Evolutionary conservation across 2,113 vertebrate genomes (phyloP).

Genomic region (Platysteira castanea): DNA sequence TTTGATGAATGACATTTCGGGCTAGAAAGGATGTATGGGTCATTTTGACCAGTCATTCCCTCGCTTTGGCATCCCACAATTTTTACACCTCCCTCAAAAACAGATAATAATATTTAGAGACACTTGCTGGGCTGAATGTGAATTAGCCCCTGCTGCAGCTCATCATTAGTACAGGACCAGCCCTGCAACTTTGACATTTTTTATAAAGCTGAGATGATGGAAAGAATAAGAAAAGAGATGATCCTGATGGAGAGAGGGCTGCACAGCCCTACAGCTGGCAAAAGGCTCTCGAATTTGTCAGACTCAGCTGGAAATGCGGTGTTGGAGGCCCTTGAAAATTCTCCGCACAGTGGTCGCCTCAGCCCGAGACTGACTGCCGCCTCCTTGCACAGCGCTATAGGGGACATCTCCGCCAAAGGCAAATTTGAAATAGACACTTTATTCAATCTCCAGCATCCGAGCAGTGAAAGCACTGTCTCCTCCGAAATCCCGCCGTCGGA

Average conservation of each 20-base stretch:
- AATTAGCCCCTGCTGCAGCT: constrained; percentile 90
- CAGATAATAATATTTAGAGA: constrained; percentile 93
- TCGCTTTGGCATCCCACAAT: constrained; percentile 87
- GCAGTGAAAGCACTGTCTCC: constrained; percentile 82
- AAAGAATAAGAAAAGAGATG: constrained; percentile 99
- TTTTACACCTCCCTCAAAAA: constrained; percentile 89
- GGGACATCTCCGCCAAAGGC: constrained; percentile 91
- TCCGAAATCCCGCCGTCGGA: constrained; percentile 89
- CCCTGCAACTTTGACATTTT: constrained; percentile 83
- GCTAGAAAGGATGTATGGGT: constrained; percentile 91
- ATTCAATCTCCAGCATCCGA: constrained; percentile 87
- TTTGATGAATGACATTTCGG: constrained; percentile 99
- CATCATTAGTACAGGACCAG: constrained; percentile 85
- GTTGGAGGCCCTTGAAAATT: constrained; percentile 98
- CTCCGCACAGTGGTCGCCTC: constrained; percentile 92
- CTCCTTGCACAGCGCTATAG: constrained; percentile 89
- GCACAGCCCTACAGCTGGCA: constrained; percentile 93
- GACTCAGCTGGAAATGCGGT: constrained; percentile 93
- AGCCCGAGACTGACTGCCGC: constrained; percentile 94
- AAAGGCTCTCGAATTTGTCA: constrained; percentile 89
- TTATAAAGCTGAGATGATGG: constrained; percentile 94
- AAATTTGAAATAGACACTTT: constrained; percentile 99
- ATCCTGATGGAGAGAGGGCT: constrained; percentile 99
- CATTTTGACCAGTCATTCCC: constrained; percentile 95
- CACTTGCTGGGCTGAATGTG: constrained; percentile 89